A percentile compares a stretch with the other conserved stretches of the same genome.
phyloP scores from a whole-genome alignment of 2,113 vertebrate species.

The Propithecus coquereli region DNA sequence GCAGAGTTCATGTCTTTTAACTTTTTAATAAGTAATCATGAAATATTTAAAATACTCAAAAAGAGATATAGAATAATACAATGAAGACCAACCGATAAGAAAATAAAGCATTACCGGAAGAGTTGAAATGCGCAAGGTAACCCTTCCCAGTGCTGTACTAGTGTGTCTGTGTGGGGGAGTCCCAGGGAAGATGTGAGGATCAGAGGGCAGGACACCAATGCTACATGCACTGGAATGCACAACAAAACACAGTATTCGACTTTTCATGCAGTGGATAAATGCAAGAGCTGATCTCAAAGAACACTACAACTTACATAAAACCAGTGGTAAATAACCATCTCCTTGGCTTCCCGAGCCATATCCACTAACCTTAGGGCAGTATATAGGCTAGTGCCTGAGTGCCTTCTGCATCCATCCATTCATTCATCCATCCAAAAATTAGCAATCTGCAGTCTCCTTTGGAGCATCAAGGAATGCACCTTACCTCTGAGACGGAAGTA shows the following conservation, averaged over 20 bases:
- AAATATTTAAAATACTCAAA: neutral
- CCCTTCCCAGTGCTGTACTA: neutral
- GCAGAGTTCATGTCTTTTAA: neutral
- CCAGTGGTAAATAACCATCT: neutral
- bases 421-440: neutral
- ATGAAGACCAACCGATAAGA: neutral
- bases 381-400: neutral
- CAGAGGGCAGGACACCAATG: neutral
- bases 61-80: neutral
- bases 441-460: neutral
- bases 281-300: neutral
- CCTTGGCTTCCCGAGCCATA: neutral
- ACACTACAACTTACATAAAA: neutral
- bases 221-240: rapidly evolving
- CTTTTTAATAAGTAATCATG: neutral
- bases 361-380: neutral
- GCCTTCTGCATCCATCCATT: neutral
- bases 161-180: neutral
- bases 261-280: neutral
- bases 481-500: constrained; percentile 38
- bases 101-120: neutral
- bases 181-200: neutral
- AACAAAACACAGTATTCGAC: neutral
- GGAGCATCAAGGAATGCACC: neutral
- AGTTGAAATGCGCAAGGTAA: neutral